Base-by-base conservation (phyloP, 2,797 vertebrate genomes). In the Cossypha dichroa region DNA sequence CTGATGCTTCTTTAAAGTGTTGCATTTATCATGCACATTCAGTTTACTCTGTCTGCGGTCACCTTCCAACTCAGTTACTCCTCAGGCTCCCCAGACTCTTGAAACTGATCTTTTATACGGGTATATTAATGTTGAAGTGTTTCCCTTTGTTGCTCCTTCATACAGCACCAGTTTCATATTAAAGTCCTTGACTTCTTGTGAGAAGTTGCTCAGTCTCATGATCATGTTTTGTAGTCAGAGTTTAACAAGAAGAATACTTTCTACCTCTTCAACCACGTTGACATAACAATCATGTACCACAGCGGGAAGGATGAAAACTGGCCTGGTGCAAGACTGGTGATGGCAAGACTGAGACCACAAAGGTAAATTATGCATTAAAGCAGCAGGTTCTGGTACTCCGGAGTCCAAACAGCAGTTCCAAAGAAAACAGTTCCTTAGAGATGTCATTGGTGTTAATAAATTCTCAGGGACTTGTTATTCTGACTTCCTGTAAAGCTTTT, bases 191-290 rank as follows among this genome's bases (percentile, higher is more conserved):
- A 33, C 64, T 91, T 46, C 48, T 90, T 88, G 84, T 19, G 79
- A 83, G 79, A 67, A 56, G 25, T 68, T 95, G 59, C 59, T 95
- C 40, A 93, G 36, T 82, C 58, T 94, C 31, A 55, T 83, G 5
- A 83, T 93, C 7, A 59, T 96, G 21, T 94, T 88, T 98, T 98
- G 54, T 96, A 99, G 99, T 83, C 98, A 10, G 98, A 99, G 75
- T 99, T 99, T 96, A 98, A 99, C 97, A 98, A 98, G 97, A 99
- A 97, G 96, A 98, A 98, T 96, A 99, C 98, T 14, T 99, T 98
- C 97, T 99, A 99, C 84, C 94, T 99, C 83, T 99, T 99, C 98
- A 99, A 99, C 94, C 99, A 99, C 0, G 97, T 99, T 92, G 99
- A 99, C 85, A 99, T 99, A 92, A 98, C 94, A 68, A 98, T 99